These are phyloP conservation scores for Geodia barretti DNA, from an alignment of 37 sponge, comb jelly and placozoan species.

Conservation along the genomic window DNA sequence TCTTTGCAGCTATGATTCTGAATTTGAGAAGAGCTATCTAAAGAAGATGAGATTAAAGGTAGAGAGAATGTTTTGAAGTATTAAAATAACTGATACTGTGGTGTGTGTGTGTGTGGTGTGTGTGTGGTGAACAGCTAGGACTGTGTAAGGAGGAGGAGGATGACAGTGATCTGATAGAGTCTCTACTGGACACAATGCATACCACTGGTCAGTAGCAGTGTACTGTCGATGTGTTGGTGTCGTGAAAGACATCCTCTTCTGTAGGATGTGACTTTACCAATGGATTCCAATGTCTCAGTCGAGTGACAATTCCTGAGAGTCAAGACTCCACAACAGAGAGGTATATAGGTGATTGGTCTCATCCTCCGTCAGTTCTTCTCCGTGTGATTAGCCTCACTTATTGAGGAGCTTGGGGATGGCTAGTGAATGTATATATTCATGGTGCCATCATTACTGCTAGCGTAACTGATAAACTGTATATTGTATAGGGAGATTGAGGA, in stretches of 20 bases:
- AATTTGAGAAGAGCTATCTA: constrained; percentile 66
- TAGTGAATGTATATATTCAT: no score
- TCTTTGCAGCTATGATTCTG: constrained; percentile 64
- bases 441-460: no score
- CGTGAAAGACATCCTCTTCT: not conserved
- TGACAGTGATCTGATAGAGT: constrained; percentile 65
- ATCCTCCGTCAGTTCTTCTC: no score
- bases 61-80: not conserved
- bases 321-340: no score
- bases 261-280: constrained; percentile 88
- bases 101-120: not conserved
- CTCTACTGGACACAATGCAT: constrained; percentile 80
- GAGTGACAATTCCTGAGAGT: constrained; percentile 16
- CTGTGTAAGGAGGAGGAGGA: constrained; percentile 30
- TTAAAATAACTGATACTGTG: not conserved
- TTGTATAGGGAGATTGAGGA: constrained; percentile 19
- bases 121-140: constrained; percentile 25
- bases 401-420: no score
- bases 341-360: no score
- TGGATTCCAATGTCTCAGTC: constrained; percentile 55
- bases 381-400: no score
- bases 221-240: not conserved
- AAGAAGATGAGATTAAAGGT: constrained; percentile 79
- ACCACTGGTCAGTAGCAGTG: constrained; percentile 57
- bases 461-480: not conserved